phyloP scores from a whole-genome alignment of 2,797 vertebrate species.

The Oreochromis grahami region DNA sequence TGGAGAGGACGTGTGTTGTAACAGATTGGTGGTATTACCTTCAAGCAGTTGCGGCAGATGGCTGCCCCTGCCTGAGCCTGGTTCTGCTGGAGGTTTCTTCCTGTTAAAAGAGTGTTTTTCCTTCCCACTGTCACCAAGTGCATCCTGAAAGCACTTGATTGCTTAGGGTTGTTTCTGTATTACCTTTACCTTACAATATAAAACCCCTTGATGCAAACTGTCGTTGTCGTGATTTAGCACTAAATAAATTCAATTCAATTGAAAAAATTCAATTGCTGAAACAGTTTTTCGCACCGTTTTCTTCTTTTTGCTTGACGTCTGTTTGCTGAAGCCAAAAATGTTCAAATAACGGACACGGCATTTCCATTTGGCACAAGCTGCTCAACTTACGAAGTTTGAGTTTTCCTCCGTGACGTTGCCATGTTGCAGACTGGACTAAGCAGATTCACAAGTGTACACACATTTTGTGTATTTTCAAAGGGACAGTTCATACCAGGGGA shows the following conservation, averaged over 20 bases:
- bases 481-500: background rate
- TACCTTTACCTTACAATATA: background rate
- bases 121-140: background rate
- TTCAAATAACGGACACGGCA: background rate
- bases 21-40: background rate
- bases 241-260: rapidly evolving
- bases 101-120: rapidly evolving
- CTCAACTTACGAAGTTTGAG: background rate
- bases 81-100: background rate
- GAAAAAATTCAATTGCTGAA: background rate
- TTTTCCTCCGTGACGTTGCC: background rate
- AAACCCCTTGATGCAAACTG: background rate
- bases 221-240: background rate
- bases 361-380: background rate
- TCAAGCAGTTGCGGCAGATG: background rate
- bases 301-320: rapidly evolving
- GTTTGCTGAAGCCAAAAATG: background rate
- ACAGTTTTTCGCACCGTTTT: rapidly evolving
- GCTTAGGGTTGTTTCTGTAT: background rate
- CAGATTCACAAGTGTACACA: background rate
- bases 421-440: background rate
- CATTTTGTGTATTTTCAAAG: background rate
- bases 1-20: background rate
- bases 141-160: background rate
- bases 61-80: background rate